Evolutionary conservation across 2,113 vertebrate species (phyloP).

Genomic region (Hepsetus odoe): DNA sequence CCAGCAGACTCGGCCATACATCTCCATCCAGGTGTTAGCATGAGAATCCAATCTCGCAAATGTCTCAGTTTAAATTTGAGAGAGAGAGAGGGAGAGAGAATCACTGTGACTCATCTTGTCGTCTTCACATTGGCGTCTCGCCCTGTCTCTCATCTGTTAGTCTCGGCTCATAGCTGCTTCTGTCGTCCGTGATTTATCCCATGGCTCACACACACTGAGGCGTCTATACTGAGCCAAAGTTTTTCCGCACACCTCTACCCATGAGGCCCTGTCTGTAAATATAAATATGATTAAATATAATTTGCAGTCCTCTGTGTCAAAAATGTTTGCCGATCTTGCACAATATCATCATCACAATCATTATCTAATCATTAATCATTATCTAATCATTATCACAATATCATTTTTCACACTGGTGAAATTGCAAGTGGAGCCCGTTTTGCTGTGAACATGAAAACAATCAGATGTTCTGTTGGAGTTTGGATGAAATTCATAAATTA

Average conservation of each 20-base stretch:
- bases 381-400: no score
- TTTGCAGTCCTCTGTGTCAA: no score
- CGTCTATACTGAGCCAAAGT: not conserved
- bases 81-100: conserved; percentile 18
- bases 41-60: conserved; percentile 38
- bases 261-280: no score
- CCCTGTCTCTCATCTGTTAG: conserved; percentile 20
- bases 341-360: no score
- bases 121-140: conserved; percentile 27
- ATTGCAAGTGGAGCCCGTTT: no score
- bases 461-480: no score
- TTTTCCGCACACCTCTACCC: conserved; percentile 10
- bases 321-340: no score
- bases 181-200: conserved; percentile 10
- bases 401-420: no score
- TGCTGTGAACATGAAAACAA: no score
- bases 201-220: not conserved
- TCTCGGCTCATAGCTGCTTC: conserved; percentile 24
- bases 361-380: no score
- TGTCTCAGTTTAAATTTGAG: conserved; percentile 39
- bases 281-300: no score
- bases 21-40: conserved; percentile 47
- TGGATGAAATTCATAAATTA: no score
- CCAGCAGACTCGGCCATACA: conserved; percentile 10
- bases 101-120: conserved; percentile 28